Evolutionary conservation across 2,888 invertebrate genomes (phyloP).

Genomic region (Eristalis arbustorum): DNA sequence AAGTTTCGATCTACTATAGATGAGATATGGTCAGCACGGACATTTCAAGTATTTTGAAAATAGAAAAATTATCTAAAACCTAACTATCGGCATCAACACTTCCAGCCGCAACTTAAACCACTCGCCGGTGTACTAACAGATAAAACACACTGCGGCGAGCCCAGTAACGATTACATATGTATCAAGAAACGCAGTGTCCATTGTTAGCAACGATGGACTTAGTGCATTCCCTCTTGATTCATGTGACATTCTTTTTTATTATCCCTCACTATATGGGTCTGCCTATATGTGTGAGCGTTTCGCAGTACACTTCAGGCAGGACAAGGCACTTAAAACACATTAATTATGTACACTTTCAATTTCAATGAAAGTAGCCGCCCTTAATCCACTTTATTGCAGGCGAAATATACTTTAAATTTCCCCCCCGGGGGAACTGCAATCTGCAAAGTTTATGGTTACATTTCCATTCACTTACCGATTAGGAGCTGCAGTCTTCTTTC

Average conservation of each 20-base stretch:
- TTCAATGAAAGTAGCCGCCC: neutral
- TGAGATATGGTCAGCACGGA: no score
- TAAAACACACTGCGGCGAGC: neutral
- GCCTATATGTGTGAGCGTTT: neutral
- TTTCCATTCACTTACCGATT: constrained; percentile 50
- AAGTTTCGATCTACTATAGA: no score
- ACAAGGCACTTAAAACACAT: neutral
- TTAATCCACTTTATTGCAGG: constrained; percentile 1
- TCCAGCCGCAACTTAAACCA: neutral
- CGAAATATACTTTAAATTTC: constrained; percentile 4
- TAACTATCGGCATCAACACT: neutral
- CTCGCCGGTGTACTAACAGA: neutral
- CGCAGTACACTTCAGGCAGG: neutral
- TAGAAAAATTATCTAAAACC: no score
- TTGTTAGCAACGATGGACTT: neutral
- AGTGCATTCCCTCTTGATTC: neutral
- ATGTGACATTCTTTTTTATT: neutral
- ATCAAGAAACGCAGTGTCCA: neutral
- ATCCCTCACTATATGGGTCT: neutral
- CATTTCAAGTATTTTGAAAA: no score
- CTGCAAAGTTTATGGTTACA: neutral
- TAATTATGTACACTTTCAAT: neutral
- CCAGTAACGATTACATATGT: neutral
- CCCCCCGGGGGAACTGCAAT: neutral
- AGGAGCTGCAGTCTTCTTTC: constrained; percentile 45